Percentiles rank a stretch among this genome's conserved stretches.
Evolutionary conservation across 2,113 vertebrate species (phyloP).

Genomic region (Alethe castanea): DNA sequence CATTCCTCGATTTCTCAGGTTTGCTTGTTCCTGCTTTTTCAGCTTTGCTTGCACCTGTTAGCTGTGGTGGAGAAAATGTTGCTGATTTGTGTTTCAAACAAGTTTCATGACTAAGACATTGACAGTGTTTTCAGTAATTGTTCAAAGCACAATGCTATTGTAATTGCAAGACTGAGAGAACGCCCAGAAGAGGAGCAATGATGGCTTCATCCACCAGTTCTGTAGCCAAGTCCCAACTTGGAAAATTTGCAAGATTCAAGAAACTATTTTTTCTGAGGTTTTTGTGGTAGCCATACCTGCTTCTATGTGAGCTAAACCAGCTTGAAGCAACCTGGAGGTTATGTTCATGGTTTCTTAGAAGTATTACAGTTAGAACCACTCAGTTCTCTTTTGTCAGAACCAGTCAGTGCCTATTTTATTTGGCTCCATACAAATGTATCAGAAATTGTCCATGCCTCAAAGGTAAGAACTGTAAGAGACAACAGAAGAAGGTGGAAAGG

Average conservation of each 20-base stretch:
- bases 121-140: neutral
- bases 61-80: neutral
- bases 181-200: neutral
- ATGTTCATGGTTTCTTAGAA: neutral
- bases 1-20: neutral
- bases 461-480: neutral
- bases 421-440: neutral
- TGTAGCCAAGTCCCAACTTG: neutral
- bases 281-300: neutral
- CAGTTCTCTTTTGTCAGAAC: neutral
- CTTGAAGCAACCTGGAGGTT: neutral
- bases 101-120: neutral
- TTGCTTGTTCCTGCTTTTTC: neutral
- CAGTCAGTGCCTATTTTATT: neutral
- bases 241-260: neutral
- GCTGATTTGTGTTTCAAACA: neutral
- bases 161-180: neutral
- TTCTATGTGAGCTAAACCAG: neutral
- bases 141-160: neutral
- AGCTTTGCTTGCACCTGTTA: neutral
- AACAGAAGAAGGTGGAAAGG: neutral
- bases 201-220: neutral
- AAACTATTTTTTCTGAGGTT: neutral
- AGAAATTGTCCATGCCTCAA: neutral
- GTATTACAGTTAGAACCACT: neutral